A percentile compares a stretch with the other conserved stretches of the same genome.
phyloP scores from a whole-genome alignment of 2,113 vertebrate genomes.

The Lathamus discolor region DNA sequence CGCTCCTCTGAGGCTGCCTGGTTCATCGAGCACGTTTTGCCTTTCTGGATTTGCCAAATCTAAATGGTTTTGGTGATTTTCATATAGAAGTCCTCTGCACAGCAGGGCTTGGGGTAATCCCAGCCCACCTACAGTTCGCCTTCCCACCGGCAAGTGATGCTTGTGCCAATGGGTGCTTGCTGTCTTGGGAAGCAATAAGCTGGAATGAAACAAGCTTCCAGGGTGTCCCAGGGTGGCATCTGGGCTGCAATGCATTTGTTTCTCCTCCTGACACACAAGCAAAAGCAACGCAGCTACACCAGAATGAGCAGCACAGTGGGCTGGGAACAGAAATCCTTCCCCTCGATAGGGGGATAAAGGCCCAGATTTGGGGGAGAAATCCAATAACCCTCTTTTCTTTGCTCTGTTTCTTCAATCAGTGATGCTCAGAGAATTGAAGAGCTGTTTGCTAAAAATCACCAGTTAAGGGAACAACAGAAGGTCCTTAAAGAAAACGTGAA shows the following conservation, averaged over 20 bases:
- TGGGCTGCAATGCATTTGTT: neutral
- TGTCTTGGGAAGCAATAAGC: neutral
- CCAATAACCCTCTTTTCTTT: neutral
- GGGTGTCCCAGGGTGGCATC: neutral
- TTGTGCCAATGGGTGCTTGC: accelerated
- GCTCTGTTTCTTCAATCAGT: conserved; percentile 56
- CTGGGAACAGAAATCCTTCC: neutral
- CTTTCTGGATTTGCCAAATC: neutral
- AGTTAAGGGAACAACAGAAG: conserved; percentile 91
- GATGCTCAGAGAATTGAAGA: conserved; percentile 92
- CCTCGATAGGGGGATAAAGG: neutral
- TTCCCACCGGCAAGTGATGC: neutral
- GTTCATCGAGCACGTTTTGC: neutral
- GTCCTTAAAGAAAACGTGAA: conserved; percentile 91
- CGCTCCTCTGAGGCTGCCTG: neutral
- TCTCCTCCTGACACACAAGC: neutral
- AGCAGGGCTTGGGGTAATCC: neutral
- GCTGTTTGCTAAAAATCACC: conserved; percentile 91
- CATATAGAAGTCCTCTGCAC: neutral
- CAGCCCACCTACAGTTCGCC: neutral
- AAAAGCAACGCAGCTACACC: neutral
- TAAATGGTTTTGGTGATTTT: neutral
- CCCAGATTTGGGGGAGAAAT: neutral
- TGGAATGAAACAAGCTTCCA: neutral
- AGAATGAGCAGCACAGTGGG: accelerated